Evolutionary conservation across 2,888 invertebrate species (phyloP), one percentile per base, ranked within the genome.

Genomic region (Autographa gamma): DNA sequence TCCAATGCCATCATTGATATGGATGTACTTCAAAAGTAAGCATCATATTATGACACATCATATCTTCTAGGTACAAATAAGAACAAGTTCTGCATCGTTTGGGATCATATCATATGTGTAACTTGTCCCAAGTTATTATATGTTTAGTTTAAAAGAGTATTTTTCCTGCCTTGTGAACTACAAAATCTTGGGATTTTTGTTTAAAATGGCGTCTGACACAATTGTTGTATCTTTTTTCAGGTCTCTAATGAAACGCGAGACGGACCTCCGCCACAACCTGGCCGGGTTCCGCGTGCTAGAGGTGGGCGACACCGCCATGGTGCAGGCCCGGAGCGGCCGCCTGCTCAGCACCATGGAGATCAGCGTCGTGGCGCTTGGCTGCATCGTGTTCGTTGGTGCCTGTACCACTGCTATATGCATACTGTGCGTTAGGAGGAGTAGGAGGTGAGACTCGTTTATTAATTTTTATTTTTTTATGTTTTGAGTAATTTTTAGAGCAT

Each of bases 1-100:
- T 97, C 98, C 7, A 98, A 98, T 87, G 96, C 97, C 0, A 97
- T 98, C 69, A 97, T 98, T 60, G 98, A 98, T 86, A 98, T 97
- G 96, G 97, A 97, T 71, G 96, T 97, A 7, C 90, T 98, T 41
- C 97, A 98, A 90, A 97, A 96, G 98, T 98, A 95, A 96, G 96
- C 93, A 25, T 25, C 25, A 25, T 1, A 25, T 25, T 1, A 25
- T 25, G 2, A 1, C 25, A 25, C 2, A 25, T 25, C 25, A 25
- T 25, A 25, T 2, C 3, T 1, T 25, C 25, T 1, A 25, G 25
- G 25, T 25, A 25, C 25, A 25, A 2, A 25, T 25, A 25, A 25
- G 1, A 25, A 25, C 1, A 25, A 25, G 25, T 3, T 25, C 25
- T 25, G 25, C 25, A 2, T 1, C 1, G 25, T 25, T 25, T 25